phyloP scores from a whole-genome alignment of 2,888 invertebrate species.

The Rhorus exstirpatorius region DNA sequence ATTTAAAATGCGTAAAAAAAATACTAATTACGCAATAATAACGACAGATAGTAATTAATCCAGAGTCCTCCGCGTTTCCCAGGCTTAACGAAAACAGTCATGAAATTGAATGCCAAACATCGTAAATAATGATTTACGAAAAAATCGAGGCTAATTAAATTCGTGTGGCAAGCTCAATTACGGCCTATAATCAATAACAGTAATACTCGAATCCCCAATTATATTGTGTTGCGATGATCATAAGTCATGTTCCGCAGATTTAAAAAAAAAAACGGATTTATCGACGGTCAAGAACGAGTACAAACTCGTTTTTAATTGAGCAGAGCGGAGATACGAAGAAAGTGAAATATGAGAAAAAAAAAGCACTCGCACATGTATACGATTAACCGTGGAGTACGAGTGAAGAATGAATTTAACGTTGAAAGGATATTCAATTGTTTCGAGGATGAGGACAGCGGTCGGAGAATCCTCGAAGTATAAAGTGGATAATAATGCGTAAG shows the following conservation, averaged over 20 bases:
- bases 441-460: constrained; percentile 22
- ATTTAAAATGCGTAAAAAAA: not conserved
- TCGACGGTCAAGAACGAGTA: not conserved
- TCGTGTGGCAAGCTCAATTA: constrained; percentile 11
- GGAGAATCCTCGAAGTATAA: constrained; percentile 28
- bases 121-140: constrained; percentile 1
- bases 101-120: not conserved
- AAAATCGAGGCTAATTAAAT: not conserved
- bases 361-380: not conserved
- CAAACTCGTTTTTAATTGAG: constrained; percentile 29
- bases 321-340: not conserved
- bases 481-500: constrained; percentile 8
- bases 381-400: not conserved
- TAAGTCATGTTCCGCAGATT: constrained; percentile 19
- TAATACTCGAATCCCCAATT: constrained; percentile 18
- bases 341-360: constrained; percentile 6
- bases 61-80: not conserved
- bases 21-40: not conserved
- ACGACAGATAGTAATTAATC: not conserved
- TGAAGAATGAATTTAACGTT: constrained; percentile 14
- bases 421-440: constrained; percentile 9
- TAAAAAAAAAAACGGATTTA: constrained; percentile 24
- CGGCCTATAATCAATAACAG: constrained; percentile 9
- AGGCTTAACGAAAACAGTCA: not conserved
- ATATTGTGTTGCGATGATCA: constrained; percentile 17